Evolutionary conservation across 2,888 invertebrate species (phyloP).

Genomic region (Corbicula japonica): DNA sequence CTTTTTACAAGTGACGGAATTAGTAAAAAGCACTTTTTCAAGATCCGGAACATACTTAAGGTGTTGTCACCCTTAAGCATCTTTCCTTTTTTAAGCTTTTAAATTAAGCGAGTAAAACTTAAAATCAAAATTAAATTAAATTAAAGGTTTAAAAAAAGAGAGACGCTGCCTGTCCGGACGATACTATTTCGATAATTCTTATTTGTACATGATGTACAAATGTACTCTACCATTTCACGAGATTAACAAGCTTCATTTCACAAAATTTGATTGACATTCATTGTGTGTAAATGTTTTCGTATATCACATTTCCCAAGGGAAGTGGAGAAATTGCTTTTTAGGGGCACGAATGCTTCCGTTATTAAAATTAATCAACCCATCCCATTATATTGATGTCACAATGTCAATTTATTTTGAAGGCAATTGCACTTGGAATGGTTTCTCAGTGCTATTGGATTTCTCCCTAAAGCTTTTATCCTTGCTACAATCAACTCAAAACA

Average conservation of each 20-base stretch:
- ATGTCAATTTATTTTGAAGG: conserved; percentile 34
- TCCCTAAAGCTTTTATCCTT: conserved; percentile 14
- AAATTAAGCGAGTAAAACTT: too few relatives aligned
- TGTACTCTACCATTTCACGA: too few relatives aligned
- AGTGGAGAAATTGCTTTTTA: conserved; percentile 25
- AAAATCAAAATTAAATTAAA: too few relatives aligned
- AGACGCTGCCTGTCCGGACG: too few relatives aligned
- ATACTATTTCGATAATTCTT: too few relatives aligned
- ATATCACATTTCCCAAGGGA: conserved; percentile 7
- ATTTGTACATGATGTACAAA: too few relatives aligned
- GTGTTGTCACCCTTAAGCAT: too few relatives aligned
- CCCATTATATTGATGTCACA: conserved; percentile 29
- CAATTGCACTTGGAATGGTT: conserved; percentile 26
- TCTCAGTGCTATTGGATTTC: conserved; percentile 13
- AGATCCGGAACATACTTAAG: too few relatives aligned
- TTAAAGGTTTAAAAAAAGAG: too few relatives aligned
- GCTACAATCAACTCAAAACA: conserved; percentile 25
- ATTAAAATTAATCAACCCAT: conserved; percentile 26
- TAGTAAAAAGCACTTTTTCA: too few relatives aligned
- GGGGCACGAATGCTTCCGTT: conserved; percentile 20
- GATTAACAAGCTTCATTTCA: conserved; percentile 6
- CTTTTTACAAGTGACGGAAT: too few relatives aligned
- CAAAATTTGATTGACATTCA: conserved; percentile 4
- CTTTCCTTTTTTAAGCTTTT: too few relatives aligned
- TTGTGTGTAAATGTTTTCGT: conserved; percentile 23